Conservation (phyloP, 2,888 invertebrate species). For the Emesis russula region DNA sequence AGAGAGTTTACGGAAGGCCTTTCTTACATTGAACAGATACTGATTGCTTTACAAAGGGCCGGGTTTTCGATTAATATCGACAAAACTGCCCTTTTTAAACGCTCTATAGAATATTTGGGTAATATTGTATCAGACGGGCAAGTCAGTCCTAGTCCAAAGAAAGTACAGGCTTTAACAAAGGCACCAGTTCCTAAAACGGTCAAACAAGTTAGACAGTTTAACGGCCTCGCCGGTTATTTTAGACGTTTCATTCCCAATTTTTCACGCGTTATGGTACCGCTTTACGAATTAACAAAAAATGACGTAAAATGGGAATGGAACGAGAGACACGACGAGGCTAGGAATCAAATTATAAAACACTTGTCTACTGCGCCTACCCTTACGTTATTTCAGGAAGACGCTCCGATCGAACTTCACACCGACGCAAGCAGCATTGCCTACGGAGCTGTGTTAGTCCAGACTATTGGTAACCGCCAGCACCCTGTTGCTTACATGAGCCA, state of each 20-base stretch:
- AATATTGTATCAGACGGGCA: slow-evolving; percentile 83
- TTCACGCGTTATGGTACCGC: slow-evolving; percentile 50
- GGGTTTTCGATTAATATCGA: slow-evolving; percentile 83
- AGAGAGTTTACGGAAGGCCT: slow-evolving; percentile 66
- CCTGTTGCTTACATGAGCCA: not conserved
- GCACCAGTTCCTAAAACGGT: slow-evolving; percentile 83
- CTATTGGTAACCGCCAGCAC: slow-evolving; percentile 58
- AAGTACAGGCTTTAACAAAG: slow-evolving; percentile 86
- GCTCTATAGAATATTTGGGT: slow-evolving; percentile 86
- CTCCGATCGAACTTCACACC: slow-evolving; percentile 70
- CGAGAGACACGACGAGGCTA: slow-evolving; percentile 77
- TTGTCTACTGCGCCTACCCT: slow-evolving; percentile 70
- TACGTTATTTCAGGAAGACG: slow-evolving; percentile 65
- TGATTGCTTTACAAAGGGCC: slow-evolving; percentile 72
- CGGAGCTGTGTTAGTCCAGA: slow-evolving; percentile 73
- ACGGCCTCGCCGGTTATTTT: slow-evolving; percentile 77
- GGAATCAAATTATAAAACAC: slow-evolving; percentile 56
- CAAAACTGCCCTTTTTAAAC: slow-evolving; percentile 84
- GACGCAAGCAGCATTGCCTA: slow-evolving; percentile 86
- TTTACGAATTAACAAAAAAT: slow-evolving; percentile 67
- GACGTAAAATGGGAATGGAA: slow-evolving; percentile 56
- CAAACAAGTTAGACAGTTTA: slow-evolving; percentile 84
- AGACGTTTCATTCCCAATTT: slow-evolving; percentile 64
- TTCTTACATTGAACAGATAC: slow-evolving; percentile 62
- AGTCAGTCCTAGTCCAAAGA: slow-evolving; percentile 86